Evolutionary conservation across 2,113 vertebrate genomes (phyloP).

Genomic region (Misgurnus anguillicaudatus): DNA sequence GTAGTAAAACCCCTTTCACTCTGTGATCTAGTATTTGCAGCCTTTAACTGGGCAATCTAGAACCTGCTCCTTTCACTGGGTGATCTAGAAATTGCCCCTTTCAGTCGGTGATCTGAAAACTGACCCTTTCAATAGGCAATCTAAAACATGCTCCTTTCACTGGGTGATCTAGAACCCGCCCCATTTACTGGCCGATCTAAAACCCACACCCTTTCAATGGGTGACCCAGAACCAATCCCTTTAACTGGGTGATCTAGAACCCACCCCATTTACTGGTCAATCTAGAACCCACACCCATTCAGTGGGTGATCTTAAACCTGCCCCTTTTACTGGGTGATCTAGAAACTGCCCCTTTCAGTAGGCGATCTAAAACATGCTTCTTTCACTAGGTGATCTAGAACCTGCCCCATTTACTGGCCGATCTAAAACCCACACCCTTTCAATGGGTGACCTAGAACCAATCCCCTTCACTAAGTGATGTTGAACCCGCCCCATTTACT

Average conservation of each 20-base stretch:
- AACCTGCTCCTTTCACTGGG: background rate
- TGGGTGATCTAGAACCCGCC: too few relatives aligned
- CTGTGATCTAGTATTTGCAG: background rate
- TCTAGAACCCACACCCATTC: background rate
- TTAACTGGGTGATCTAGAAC: background rate
- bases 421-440: background rate
- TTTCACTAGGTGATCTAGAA: background rate
- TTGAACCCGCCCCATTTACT: background rate
- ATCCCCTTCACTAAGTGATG: background rate
- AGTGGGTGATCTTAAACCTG: background rate
- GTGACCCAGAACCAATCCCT: too few relatives aligned
- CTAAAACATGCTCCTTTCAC: background rate
- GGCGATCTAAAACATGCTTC: background rate
- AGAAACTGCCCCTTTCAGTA: background rate
- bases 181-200: background rate
- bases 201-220: background rate
- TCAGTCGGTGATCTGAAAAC: too few relatives aligned
- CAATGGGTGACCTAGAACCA: background rate
- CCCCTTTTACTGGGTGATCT: background rate
- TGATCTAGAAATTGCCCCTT: background rate
- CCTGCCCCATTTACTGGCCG: background rate
- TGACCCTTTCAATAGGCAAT: background rate
- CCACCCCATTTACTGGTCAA: too few relatives aligned
- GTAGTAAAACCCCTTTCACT: background rate
- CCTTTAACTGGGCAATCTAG: background rate